These are phyloP conservation scores for Ophiodon elongatus DNA, from an alignment of 2,113 vertebrate species.

Conservation along the genomic window DNA sequence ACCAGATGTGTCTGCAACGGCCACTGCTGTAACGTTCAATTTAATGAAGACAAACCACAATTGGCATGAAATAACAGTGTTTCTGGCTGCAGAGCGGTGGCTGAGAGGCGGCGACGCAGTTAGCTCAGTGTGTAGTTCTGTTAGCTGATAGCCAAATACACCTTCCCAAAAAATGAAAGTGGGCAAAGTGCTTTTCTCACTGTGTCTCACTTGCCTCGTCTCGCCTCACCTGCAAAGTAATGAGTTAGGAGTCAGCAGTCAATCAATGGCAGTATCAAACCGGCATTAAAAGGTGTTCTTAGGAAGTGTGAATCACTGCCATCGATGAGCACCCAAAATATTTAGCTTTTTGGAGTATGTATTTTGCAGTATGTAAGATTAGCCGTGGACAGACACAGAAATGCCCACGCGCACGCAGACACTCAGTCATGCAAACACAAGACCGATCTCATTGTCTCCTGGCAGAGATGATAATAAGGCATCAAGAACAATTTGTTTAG, in stretches of 20 bases:
- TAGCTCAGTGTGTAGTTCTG: not conserved
- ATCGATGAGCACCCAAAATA: too few species aligned
- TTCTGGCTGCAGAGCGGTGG: too few species aligned
- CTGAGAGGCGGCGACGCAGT: too few species aligned
- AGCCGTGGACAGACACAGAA: not conserved
- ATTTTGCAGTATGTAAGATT: not conserved
- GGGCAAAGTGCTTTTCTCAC: not conserved
- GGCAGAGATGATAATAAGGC: not conserved
- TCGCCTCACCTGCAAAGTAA: not conserved
- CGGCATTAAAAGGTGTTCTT: too few species aligned
- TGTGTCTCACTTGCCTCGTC: not conserved
- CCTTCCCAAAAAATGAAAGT: not conserved
- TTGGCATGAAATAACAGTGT: too few species aligned
- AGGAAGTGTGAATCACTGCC: too few species aligned
- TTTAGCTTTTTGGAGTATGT: not conserved
- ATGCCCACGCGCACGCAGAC: too few species aligned
- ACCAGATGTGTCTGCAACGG: not conserved
- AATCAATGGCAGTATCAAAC: too few species aligned
- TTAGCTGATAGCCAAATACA: not conserved
- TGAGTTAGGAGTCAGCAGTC: too few species aligned
- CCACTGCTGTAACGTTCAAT: not conserved
- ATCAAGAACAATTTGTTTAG: conserved; percentile 31
- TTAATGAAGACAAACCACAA: too few species aligned
- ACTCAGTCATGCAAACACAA: not conserved
- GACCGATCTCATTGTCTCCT: not conserved